Base-by-base conservation (phyloP, 2,797 vertebrate species). In the Dipus sagitta region DNA sequence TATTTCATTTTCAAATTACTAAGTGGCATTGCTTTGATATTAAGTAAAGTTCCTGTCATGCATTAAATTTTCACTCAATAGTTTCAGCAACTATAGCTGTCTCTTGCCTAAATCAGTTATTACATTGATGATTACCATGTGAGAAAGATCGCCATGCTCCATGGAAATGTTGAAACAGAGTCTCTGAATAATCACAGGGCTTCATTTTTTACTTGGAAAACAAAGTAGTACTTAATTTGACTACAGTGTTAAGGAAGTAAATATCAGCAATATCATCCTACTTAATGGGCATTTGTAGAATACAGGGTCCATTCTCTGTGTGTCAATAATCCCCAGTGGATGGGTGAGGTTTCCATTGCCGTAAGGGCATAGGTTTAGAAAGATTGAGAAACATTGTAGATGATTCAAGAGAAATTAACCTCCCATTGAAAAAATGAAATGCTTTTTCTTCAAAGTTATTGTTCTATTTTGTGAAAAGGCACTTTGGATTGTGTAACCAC, bases 381-480 rank as follows among this genome's bases (percentile, higher is more conserved):
- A 80, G 88, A 60, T 28, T 81, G 68, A 88, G 20, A 84, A 88
- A 93, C n/a, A 90, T 62, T 80, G 26, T 38, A 23, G 24, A 84
- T 64, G 64, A 18, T 92, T 77, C 64, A 42, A 96, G 72, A 92
- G 60, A 93, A 96, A 93, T 91, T 91, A 94, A 88, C 91, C 64
- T 95, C 72, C 24, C 2, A 4, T 76, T 92, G 92, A 74, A 38
- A 94, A 96, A 90, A 94, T 21, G 42, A 86, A 94, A 94, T 58
- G 75, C 11, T n/a, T 95, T 94, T 95, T 75, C 42, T 90, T 70
- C 70, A 84, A 84, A 86, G 64, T 86, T 81, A n/a, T 75, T 92
- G 15, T 77, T 94, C 70, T 76, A 34, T 67, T 93, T 86, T 72
- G 60, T 78, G 88, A 7, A 79, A 82, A 86, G 78, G 17, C 28